Conservation (phyloP, 2,113 vertebrate genomes). For the Carlito syrichta region DNA sequence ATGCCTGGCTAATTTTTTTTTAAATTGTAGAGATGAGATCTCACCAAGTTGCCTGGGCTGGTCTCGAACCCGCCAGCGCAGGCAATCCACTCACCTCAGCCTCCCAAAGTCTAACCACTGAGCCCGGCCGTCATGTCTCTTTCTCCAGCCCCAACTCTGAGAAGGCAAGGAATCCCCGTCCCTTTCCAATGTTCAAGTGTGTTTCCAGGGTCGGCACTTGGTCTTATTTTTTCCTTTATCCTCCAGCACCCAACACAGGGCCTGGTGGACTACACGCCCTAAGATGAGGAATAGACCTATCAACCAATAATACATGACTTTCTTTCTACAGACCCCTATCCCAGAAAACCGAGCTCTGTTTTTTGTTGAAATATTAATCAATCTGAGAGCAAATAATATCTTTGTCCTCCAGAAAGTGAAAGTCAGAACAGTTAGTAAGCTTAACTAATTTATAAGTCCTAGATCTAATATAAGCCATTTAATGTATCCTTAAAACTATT, state of each 20-base stretch:
- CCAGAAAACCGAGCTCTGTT: not conserved
- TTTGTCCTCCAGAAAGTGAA: not conserved
- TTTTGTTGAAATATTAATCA: not conserved
- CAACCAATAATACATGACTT: not conserved
- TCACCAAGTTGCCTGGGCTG: no score
- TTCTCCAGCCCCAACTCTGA: not conserved
- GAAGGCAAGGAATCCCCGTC: not conserved
- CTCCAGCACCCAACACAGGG: not conserved
- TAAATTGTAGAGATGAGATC: no score
- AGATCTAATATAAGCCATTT: not conserved
- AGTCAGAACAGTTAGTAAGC: not conserved
- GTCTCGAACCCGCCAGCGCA: no score
- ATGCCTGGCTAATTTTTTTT: no score
- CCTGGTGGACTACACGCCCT: not conserved
- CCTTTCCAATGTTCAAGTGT: not conserved
- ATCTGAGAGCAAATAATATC: not conserved
- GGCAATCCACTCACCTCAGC: no score
- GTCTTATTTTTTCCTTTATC: not conserved
- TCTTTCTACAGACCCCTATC: not conserved
- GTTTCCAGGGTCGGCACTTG: not conserved
- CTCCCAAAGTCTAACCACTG: no score
- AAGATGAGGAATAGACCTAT: not conserved
- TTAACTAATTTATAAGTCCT: not conserved
- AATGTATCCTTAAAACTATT: not conserved
- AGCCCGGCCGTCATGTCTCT: no score